Conservation (phyloP, 2,888 invertebrate genomes). For the Coecobrya sp. region DNA sequence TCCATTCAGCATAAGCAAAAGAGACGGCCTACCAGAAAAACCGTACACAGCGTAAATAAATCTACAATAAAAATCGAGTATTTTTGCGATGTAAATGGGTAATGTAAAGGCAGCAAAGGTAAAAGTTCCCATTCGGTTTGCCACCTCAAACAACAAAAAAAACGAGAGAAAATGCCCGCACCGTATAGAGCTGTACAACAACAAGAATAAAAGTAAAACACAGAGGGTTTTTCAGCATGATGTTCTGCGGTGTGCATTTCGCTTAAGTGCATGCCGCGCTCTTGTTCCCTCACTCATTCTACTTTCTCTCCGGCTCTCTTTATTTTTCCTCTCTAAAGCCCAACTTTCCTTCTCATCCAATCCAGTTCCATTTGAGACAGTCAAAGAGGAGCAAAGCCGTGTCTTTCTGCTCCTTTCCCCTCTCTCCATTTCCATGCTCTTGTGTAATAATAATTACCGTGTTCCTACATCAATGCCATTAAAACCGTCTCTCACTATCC, state of each 20-base stretch:
- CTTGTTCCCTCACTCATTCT: not conserved
- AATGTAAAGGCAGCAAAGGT: conserved; percentile 1
- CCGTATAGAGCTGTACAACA: not conserved
- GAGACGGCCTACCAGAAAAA: not conserved
- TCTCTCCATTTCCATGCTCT: conserved; percentile 39
- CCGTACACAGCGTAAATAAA: not conserved
- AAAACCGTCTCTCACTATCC: not conserved
- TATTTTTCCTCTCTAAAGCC: conserved; percentile 24
- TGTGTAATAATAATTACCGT: conserved; percentile 32
- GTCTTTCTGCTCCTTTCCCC: conserved; percentile 30
- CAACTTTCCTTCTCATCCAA: conserved; percentile 31
- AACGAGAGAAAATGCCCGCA: not conserved
- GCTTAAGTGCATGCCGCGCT: not conserved
- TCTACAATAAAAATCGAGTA: conserved; percentile 21
- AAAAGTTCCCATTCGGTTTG: conserved; percentile 37
- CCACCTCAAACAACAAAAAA: not conserved
- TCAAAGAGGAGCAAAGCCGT: conserved; percentile 50
- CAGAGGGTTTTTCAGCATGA: not conserved
- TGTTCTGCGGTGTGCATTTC: conserved; percentile 15
- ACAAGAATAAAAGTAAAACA: not conserved
- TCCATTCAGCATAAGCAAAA: not conserved
- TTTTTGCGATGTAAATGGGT: conserved; percentile 15
- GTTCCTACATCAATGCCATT: conserved; percentile 18
- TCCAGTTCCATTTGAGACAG: conserved; percentile 51
- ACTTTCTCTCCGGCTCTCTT: conserved; percentile 6